These are phyloP conservation scores for Solen grandis DNA, from an alignment of 1,140 invertebrate species.

Conservation along the genomic window DNA sequence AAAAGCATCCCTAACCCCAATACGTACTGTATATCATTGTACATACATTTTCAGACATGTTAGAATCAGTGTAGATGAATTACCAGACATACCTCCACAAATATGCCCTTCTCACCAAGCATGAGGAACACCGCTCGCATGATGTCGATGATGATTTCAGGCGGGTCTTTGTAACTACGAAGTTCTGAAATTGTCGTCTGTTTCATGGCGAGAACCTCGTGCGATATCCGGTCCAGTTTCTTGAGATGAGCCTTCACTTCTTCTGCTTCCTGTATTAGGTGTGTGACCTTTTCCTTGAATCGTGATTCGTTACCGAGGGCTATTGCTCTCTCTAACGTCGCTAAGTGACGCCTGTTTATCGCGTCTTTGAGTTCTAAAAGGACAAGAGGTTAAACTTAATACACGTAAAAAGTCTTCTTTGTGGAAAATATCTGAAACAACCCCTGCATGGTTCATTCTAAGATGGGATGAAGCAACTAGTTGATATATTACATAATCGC, in stretches of 20 bases:
- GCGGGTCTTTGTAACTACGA: slow-evolving; percentile 65
- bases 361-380: slow-evolving; percentile 67
- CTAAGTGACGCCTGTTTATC: slow-evolving; percentile 64
- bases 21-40: too few relatives aligned
- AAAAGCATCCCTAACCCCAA: too few relatives aligned
- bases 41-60: too few relatives aligned
- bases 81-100: slow-evolving; percentile 62
- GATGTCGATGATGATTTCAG: slow-evolving; percentile 64
- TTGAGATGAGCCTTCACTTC: slow-evolving; percentile 59
- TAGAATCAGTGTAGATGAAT: too few relatives aligned
- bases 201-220: slow-evolving; percentile 63
- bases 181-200: slow-evolving; percentile 68
- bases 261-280: slow-evolving; percentile 61
- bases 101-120: slow-evolving; percentile 57
- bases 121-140: slow-evolving; percentile 68
- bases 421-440: not conserved
- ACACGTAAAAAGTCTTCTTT: not conserved
- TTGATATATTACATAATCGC: too few relatives aligned
- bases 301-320: slow-evolving; percentile 46
- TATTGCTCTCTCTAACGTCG: slow-evolving; percentile 64
- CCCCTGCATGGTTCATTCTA: not conserved
- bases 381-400: not conserved
- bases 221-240: slow-evolving; percentile 50
- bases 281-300: slow-evolving; percentile 50
- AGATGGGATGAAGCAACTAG: not conserved